Conservation (phyloP, 2,888 invertebrate genomes). For the Phania funesta region DNA sequence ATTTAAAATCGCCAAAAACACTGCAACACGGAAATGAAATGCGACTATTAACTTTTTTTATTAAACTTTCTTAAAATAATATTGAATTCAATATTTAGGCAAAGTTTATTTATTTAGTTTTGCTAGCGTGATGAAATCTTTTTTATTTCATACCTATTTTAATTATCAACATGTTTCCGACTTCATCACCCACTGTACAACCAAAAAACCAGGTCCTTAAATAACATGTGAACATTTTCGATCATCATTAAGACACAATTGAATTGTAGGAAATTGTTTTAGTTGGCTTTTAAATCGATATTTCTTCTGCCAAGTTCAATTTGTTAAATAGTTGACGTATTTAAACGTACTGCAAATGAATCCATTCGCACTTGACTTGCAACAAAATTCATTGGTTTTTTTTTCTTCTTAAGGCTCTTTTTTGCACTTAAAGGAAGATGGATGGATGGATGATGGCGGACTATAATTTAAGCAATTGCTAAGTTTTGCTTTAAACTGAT, state of each 20-base stretch:
- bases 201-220: slow-evolving; percentile 73
- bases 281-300: slow-evolving; percentile 38
- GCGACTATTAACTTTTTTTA: no score
- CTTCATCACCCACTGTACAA: no score
- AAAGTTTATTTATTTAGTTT: no score
- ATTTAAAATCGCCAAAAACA: no score
- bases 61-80: no score
- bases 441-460: neutral
- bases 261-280: slow-evolving; percentile 68
- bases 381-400: slow-evolving; percentile 40
- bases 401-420: neutral
- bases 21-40: no score
- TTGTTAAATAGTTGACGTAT: slow-evolving; percentile 65
- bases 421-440: slow-evolving; percentile 21
- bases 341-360: slow-evolving; percentile 66
- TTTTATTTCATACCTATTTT: no score
- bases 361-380: slow-evolving; percentile 66
- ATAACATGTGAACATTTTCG: slow-evolving; percentile 75
- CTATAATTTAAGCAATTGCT: slow-evolving; percentile 54
- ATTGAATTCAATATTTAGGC: no score
- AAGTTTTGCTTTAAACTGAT: slow-evolving; percentile 54
- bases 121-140: no score
- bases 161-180: no score
- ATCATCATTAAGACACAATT: slow-evolving; percentile 58
- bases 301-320: slow-evolving; percentile 61